phyloP scores from a whole-genome alignment of 2,797 vertebrate genomes.

The Eidolon dupreanum region DNA sequence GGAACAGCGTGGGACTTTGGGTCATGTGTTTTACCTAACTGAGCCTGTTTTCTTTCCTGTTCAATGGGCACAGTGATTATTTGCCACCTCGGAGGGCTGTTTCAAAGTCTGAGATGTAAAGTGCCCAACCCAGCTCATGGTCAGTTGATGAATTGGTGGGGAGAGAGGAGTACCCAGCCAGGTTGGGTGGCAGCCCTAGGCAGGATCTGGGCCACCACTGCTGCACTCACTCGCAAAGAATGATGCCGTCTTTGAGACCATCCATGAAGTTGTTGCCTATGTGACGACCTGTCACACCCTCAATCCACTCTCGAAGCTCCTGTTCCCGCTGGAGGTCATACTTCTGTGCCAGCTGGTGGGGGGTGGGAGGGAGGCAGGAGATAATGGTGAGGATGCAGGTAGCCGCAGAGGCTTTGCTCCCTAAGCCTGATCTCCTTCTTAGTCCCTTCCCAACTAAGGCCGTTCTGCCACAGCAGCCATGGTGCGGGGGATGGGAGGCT shows the following conservation, averaged over 20 bases:
- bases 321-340: conserved; percentile 93
- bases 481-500: not conserved
- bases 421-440: not conserved
- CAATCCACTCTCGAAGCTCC: conserved; percentile 93
- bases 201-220: too few species aligned
- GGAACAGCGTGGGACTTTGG: not conserved
- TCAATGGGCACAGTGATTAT: not conserved
- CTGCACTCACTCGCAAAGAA: conserved; percentile 94
- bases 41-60: conserved; percentile 31
- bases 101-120: not conserved
- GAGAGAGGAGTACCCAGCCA: not conserved
- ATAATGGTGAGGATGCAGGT: not conserved
- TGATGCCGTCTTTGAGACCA: conserved; percentile 93
- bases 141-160: not conserved
- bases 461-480: conserved; percentile 34
- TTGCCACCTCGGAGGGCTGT: not conserved
- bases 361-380: not conserved
- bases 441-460: conserved; percentile 74
- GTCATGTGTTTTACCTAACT: not conserved
- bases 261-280: conserved; percentile 95
- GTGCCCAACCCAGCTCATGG: not conserved
- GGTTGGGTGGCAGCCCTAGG: not conserved
- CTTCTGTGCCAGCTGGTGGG: conserved; percentile 92
- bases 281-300: conserved; percentile 90
- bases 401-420: not conserved